phyloP scores from a whole-genome alignment of 2,113 vertebrate genomes.

The Pollachius pollachius region DNA sequence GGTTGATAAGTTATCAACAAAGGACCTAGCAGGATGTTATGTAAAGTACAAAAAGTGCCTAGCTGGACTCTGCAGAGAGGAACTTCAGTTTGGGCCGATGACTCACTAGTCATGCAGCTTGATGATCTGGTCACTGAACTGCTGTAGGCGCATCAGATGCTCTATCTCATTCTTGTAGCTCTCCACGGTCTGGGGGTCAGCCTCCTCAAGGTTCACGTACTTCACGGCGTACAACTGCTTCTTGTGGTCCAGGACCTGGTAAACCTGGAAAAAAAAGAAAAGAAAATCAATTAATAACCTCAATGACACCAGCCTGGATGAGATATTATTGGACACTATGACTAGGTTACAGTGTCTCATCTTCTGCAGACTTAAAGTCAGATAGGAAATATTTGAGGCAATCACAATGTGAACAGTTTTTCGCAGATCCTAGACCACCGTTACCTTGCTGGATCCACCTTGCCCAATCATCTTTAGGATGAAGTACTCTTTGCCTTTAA shows the following conservation, averaged over 20 bases:
- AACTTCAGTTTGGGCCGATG: neutral
- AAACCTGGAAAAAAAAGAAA: constrained; percentile 86
- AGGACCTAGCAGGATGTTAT: no score
- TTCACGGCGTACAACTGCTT: constrained; percentile 94
- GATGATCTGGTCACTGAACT: constrained; percentile 95
- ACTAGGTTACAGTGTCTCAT: no score
- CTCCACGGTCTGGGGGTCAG: constrained; percentile 86
- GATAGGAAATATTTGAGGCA: no score
- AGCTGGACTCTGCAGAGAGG: no score
- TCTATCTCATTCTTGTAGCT: constrained; percentile 97
- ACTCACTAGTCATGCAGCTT: constrained; percentile 94
- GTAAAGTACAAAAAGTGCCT: no score
- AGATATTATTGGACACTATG: no score
- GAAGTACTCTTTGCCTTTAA: constrained; percentile 87
- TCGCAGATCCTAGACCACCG: neutral
- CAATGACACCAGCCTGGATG: no score
- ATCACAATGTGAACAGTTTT: neutral
- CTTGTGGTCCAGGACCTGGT: constrained; percentile 90
- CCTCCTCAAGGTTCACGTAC: constrained; percentile 89
- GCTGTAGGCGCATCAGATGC: constrained; percentile 89
- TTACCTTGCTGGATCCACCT: constrained; percentile 95
- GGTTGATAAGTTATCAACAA: no score
- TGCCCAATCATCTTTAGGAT: constrained; percentile 93
- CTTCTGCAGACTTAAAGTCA: neutral
- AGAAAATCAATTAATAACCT: neutral